Conservation (phyloP, 2,797 vertebrate species). For the Steatocranus sp. region DNA sequence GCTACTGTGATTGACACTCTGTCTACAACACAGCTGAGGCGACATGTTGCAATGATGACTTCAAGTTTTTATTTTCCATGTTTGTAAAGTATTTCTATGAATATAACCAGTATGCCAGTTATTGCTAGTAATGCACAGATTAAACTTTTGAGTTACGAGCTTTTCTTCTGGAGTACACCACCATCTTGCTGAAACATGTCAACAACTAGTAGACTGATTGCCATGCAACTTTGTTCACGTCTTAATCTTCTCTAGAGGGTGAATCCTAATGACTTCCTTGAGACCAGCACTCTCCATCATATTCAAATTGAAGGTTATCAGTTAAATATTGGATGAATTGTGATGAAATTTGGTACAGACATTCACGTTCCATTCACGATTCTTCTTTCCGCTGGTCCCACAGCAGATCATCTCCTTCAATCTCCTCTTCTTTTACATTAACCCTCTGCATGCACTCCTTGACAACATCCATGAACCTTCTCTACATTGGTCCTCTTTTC, state of each 20-base stretch:
- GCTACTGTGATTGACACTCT: constrained; percentile 34
- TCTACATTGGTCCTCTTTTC: background rate
- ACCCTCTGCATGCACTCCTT: rapidly evolving
- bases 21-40: constrained; percentile 1
- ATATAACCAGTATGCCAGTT: background rate
- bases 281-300: background rate
- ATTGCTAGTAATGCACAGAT: background rate
- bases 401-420: background rate
- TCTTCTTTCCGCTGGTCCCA: background rate
- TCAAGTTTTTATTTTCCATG: background rate
- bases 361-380: background rate
- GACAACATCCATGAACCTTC: background rate
- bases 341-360: background rate
- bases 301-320: background rate
- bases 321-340: background rate
- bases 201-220: background rate
- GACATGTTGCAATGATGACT: background rate
- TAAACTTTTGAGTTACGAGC: background rate
- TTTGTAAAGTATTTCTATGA: background rate
- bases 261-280: background rate
- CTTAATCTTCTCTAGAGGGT: background rate
- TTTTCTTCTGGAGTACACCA: background rate
- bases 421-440: background rate
- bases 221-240: background rate
- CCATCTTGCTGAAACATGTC: background rate